Conservation (phyloP, 1,140 invertebrate species). For the Tetramorium alpestre region DNA sequence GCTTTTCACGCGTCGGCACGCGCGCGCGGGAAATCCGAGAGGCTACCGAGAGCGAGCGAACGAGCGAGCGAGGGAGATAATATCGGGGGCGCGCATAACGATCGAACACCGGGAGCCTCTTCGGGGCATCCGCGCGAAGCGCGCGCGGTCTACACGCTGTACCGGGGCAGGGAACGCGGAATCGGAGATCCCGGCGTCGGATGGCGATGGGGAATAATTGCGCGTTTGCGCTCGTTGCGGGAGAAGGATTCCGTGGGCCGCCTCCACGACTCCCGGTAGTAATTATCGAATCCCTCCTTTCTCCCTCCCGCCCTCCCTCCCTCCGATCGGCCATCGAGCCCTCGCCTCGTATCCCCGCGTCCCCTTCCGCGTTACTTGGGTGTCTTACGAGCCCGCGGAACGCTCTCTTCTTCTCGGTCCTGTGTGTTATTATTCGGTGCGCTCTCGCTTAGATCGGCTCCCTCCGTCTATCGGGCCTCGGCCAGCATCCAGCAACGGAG, state of each 20-base stretch:
- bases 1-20: slow-evolving; percentile 50
- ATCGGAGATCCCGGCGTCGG: slow-evolving; percentile 81
- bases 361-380: slow-evolving; percentile 15
- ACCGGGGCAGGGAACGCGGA: slow-evolving; percentile 78
- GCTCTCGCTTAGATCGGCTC: slow-evolving; percentile 66
- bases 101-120: slow-evolving; percentile 68
- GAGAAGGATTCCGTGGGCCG: slow-evolving; percentile 82
- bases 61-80: slow-evolving; percentile 55
- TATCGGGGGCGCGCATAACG: slow-evolving; percentile 56
- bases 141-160: slow-evolving; percentile 38
- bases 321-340: slow-evolving; percentile 11
- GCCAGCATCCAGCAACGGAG: slow-evolving; percentile 51
- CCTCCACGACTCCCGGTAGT: slow-evolving; percentile 85
- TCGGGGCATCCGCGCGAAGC: slow-evolving; percentile 58
- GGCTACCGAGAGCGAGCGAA: slow-evolving; percentile 25
- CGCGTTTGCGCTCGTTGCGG: slow-evolving; percentile 84
- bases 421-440: slow-evolving; percentile 84
- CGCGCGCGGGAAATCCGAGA: slow-evolving; percentile 46
- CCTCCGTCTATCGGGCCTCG: slow-evolving; percentile 31
- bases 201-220: slow-evolving; percentile 83
- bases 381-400: slow-evolving; percentile 16
- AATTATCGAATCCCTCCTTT: slow-evolving; percentile 84
- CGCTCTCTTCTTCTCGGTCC: slow-evolving; percentile 44
- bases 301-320: slow-evolving; percentile 52
- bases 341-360: too few species aligned